A percentile compares a stretch with the other conserved stretches of the same genome.
These are phyloP conservation scores for Fratercula arctica DNA, from an alignment of 2,797 vertebrate genomes.

Conservation along the genomic window DNA sequence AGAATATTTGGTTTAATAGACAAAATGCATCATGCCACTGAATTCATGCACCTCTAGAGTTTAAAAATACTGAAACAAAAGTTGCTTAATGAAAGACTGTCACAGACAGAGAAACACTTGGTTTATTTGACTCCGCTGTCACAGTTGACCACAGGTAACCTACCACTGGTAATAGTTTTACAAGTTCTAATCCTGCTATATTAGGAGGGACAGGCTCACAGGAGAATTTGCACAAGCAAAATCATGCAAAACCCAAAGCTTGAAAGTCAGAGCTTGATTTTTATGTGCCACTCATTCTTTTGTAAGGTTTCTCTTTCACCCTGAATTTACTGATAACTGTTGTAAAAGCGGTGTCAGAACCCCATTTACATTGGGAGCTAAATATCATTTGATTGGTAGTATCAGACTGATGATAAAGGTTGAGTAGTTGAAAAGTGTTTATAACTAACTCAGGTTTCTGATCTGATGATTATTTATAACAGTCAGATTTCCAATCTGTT, in stretches of 20 bases:
- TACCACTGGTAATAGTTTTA: background rate
- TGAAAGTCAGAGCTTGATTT: background rate
- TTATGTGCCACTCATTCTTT: background rate
- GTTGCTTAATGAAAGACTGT: background rate
- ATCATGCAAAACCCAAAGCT: background rate
- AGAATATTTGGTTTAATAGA: background rate
- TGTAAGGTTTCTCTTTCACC: background rate
- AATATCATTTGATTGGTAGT: background rate
- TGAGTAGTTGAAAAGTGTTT: background rate
- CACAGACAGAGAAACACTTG: background rate
- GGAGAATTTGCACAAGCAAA: background rate
- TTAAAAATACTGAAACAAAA: background rate
- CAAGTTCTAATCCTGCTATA: background rate
- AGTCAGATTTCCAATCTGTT: background rate
- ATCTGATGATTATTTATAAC: background rate
- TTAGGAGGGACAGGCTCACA: background rate
- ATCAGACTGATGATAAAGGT: background rate
- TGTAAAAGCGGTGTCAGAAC: background rate
- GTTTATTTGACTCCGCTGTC: background rate
- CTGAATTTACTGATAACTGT: background rate
- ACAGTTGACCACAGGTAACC: conserved; percentile 10
- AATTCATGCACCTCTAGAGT: background rate
- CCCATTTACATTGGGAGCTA: background rate
- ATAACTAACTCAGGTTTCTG: background rate
- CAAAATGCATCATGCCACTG: background rate